These are phyloP conservation scores for Nasonovia ribisnigri DNA, from an alignment of 2,888 invertebrate genomes.

Conservation along the genomic window DNA sequence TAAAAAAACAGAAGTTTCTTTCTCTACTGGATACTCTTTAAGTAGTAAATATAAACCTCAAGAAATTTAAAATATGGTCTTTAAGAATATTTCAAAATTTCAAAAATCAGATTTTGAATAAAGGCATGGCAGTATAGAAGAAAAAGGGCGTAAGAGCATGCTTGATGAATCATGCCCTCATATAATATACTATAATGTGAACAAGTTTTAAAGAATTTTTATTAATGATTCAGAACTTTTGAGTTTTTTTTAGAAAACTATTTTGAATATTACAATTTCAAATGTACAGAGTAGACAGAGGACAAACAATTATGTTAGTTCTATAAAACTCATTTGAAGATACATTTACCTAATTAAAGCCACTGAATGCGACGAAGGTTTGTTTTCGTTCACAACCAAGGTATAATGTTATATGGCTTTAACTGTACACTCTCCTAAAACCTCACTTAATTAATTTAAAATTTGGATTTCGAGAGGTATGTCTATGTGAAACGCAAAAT, in stretches of 20 bases:
- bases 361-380: not conserved
- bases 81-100: too few relatives aligned
- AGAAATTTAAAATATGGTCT: too few relatives aligned
- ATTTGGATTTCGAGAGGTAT: not conserved
- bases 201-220: not conserved
- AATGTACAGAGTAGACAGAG: not conserved
- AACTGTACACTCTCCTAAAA: not conserved
- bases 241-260: not conserved
- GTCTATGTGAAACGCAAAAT: not conserved
- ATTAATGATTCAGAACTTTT: not conserved
- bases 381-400: not conserved
- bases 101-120: too few relatives aligned
- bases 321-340: not conserved
- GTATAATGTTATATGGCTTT: not conserved
- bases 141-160: too few relatives aligned
- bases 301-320: not conserved
- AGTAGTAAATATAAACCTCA: too few relatives aligned
- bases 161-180: too few relatives aligned
- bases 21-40: too few relatives aligned
- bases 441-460: not conserved
- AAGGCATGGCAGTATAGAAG: too few relatives aligned
- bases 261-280: not conserved
- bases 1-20: too few relatives aligned
- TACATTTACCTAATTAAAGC: not conserved
- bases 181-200: not conserved